Base-by-base conservation (phyloP, 2,797 vertebrate species). In the Crotalus adamanteus region DNA sequence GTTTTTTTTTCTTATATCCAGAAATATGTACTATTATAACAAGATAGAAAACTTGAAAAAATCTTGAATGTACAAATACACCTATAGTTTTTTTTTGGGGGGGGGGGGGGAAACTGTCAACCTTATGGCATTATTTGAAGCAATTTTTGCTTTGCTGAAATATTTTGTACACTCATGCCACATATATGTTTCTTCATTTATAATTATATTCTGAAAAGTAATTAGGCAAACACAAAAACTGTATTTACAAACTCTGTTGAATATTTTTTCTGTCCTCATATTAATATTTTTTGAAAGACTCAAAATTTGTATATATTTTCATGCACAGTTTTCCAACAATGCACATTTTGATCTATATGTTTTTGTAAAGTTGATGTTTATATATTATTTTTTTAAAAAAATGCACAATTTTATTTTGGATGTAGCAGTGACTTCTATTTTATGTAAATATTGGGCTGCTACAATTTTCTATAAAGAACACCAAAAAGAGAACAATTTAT, bases 31-130 rank as follows among this genome's bases (percentile, higher is more conserved):
- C 93, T 93, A 90, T 83, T 93, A 91, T 69, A 13, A n/a, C n/a
- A 94, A 56, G 93, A 95, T 92, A 93, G 93, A 94, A 90, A 78
- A 63, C 88, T 94, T 25, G 88, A 96, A 37, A 96, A 96, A 95
- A 94, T 95, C 92, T 93, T 94, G 92, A 47, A 92, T 92, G 91
- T 92, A 93, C 94, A 93, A 96, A 94, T 94, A 92, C 59, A 93
- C 93, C 18, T 47, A 53, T 26, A n/a, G 61, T 85, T 55, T 78
- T 47, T 61, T 1, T 16, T 47, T 61, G 25, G 47, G n/a, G n/a
- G 37, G 37, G 37, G 37, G 37, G 37, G 37, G 37, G 37, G 37
- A 2, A 56, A 61, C 13, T 28, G 59, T 37, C 14, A 26, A 91
- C 22, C 2, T 4, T 42, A 56, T 12, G 9, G 22, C 31, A 37